These are phyloP conservation scores for Tetranychus piercei DNA, from an alignment of 2,888 invertebrate species.

Conservation along the genomic window DNA sequence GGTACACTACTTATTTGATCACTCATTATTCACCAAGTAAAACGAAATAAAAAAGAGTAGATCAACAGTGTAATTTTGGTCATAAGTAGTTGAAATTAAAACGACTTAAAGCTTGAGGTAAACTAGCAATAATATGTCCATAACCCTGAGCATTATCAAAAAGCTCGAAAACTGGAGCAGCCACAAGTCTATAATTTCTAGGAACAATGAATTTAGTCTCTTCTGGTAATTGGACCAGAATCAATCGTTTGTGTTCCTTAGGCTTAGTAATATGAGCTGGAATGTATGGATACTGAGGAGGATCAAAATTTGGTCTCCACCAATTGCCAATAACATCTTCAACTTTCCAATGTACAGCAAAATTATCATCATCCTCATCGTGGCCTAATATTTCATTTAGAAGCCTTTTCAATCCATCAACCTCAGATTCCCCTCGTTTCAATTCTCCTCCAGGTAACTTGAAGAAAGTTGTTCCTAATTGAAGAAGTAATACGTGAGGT, in stretches of 20 bases:
- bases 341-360: constrained; percentile 94
- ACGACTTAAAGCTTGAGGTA: constrained; percentile 89
- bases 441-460: constrained; percentile 97
- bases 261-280: constrained; percentile 99
- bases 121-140: constrained; percentile 94
- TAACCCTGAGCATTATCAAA: constrained; percentile 99
- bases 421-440: constrained; percentile 86
- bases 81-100: constrained; percentile 52
- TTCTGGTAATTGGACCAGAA: constrained; percentile 90
- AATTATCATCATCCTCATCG: constrained; percentile 53
- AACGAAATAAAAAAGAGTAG: too few relatives aligned
- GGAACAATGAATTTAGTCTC: constrained; percentile 95
- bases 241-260: constrained; percentile 92
- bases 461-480: constrained; percentile 95
- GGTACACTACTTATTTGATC: too few relatives aligned
- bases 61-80: neutral
- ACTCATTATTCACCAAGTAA: too few relatives aligned
- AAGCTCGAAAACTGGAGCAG: constrained; percentile 91
- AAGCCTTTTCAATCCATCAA: constrained; percentile 83
- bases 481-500: constrained; percentile 86
- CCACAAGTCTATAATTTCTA: constrained; percentile 96
- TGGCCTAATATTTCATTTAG: constrained; percentile 76
- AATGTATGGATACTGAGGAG: constrained; percentile 94
- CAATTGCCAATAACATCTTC: constrained; percentile 91
- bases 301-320: constrained; percentile 99